Base-by-base conservation (phyloP, 2,888 invertebrate genomes). In the Drosophila quinaria region DNA sequence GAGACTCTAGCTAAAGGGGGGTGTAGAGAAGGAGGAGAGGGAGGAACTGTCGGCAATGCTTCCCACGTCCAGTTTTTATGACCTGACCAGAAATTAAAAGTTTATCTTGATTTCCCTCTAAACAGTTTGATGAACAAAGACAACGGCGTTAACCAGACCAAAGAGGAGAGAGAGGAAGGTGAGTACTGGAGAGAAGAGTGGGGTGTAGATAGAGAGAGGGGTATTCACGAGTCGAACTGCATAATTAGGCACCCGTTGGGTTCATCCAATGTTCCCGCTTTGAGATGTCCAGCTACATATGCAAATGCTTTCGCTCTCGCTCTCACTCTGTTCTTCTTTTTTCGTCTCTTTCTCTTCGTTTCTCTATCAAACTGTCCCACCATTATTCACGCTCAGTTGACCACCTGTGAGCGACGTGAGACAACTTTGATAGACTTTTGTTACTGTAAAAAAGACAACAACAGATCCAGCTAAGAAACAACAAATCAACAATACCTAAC, bases 341-440 rank as follows among this genome's bases (percentile, higher is more conserved):
- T 42, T 56, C 5, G 9, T 41, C 29, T 22, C 19, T 39, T 44
- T 17, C 33, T 47, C 15, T 22, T 17, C 49, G 35, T 47, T 19
- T 41, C 44, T 19, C 1, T 33, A 10, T 15, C 42, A 31, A 25
- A 17, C 47, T 46, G 37, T 52, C 41, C 11, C 67, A 52, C 73
- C 78, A 90, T 90, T 91, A 90, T 91, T 88, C 81, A 91, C 90
- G 91, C 91, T 91, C 81, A 83, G 90, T 82, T 91, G 90, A 69
- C 92, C 90, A 90, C 91, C 90, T 89, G 83, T 87, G 88, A 80
- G 91, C 60, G 74, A 73, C 54, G 65, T 63, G 70, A 70, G 65
- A 71, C 58, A 70, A 63, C 80, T 63, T 74, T 79, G 71, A 82
- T 79, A 71, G 71, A 78, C 54, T 74, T 70, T 73, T 65, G 80